These are phyloP conservation scores for Schizopygopsis pylzovi DNA, from an alignment of 2,797 vertebrate genomes.

Conservation along the genomic window DNA sequence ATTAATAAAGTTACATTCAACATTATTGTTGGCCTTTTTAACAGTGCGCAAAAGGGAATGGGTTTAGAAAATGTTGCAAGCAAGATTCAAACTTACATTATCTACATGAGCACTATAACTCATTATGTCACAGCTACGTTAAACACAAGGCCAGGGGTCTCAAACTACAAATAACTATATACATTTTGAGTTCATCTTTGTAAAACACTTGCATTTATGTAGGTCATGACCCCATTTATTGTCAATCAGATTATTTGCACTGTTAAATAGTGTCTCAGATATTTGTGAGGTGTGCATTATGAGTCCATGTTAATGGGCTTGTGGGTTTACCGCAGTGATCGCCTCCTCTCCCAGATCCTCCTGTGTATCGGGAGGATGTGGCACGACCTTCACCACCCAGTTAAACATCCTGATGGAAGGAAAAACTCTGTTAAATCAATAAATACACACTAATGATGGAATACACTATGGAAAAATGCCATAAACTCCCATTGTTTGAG, in stretches of 20 bases:
- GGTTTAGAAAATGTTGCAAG: not conserved
- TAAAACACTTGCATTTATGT: not conserved
- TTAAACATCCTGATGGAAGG: slow-evolving; percentile 80
- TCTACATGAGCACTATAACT: not conserved
- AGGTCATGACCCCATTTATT: not conserved
- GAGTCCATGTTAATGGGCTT: slow-evolving; percentile 12
- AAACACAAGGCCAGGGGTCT: not conserved
- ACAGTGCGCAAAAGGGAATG: not conserved
- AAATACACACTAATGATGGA: not conserved
- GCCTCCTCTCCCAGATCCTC: slow-evolving; percentile 56
- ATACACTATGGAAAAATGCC: not conserved
- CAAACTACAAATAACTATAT: not conserved
- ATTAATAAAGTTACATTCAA: not conserved
- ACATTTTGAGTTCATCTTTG: not conserved
- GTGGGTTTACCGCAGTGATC: slow-evolving; percentile 42
- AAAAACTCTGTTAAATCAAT: not conserved
- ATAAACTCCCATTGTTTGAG: not conserved
- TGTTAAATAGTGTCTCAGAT: not conserved
- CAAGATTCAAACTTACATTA: not conserved
- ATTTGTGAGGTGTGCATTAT: slow-evolving; percentile 1
- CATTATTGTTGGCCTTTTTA: not conserved
- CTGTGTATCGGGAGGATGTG: slow-evolving; percentile 69
- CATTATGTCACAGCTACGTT: not conserved
- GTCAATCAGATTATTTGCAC: slow-evolving; percentile 5
- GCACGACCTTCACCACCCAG: slow-evolving; percentile 84